Percentiles rank a stretch among this genome's conserved stretches.
These are phyloP conservation scores for Caenorhabditis angaria DNA, from an alignment of 2,888 invertebrate species.

Conservation along the genomic window DNA sequence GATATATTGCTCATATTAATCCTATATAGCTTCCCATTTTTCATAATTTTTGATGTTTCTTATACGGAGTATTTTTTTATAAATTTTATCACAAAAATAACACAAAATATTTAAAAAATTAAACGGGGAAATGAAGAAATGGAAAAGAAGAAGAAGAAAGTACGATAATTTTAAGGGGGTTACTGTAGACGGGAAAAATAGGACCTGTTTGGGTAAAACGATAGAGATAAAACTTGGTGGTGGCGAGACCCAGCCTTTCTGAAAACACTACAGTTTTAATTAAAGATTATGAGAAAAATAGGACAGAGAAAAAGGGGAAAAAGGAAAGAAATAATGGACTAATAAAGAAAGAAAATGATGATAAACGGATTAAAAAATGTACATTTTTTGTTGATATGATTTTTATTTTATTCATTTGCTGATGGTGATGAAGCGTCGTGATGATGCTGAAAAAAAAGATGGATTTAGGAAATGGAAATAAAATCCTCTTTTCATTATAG, in stretches of 20 bases:
- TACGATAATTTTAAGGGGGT: neutral
- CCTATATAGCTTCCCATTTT: neutral
- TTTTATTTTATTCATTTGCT: conserved; percentile 21
- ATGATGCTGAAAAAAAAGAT: conserved; percentile 29
- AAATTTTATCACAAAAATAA: conserved; percentile 2
- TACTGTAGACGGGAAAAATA: neutral
- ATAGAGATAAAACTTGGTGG: neutral
- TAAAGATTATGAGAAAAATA: no score
- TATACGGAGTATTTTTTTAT: conserved; percentile 11
- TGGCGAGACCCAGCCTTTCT: no score
- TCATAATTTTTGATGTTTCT: neutral
- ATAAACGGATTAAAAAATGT: neutral
- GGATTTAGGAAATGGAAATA: neutral
- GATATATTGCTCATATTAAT: neutral
- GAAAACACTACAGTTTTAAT: no score
- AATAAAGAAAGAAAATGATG: neutral
- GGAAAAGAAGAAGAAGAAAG: neutral
- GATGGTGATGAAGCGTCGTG: conserved; percentile 24
- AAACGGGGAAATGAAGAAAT: conserved; percentile 1
- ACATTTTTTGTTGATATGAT: neutral
- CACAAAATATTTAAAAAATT: conserved; percentile 1
- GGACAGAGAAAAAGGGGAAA: no score
- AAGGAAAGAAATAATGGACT: no score
- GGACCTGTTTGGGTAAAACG: neutral
- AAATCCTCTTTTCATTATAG: no score